A percentile compares a stretch with the other conserved stretches of the same genome.
phyloP scores from a whole-genome alignment of 2,888 invertebrate genomes.

The Rhaphigaster nebulosa region DNA sequence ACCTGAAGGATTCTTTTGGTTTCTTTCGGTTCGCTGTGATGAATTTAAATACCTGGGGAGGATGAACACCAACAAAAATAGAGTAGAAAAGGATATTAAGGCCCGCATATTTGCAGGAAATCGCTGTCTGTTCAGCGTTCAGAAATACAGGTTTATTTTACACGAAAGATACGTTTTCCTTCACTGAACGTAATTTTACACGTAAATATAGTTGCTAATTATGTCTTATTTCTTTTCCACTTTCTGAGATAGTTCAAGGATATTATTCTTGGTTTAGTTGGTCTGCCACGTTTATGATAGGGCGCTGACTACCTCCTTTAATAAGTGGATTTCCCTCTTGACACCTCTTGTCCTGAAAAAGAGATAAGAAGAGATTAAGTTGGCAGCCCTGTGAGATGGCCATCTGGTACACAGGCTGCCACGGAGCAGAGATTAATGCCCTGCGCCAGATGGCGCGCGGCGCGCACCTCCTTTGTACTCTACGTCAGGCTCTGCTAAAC shows the following conservation, averaged over 20 bases:
- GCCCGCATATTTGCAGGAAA: too few relatives aligned
- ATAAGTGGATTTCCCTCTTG: background rate
- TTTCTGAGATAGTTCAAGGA: background rate
- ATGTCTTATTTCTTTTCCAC: too few relatives aligned
- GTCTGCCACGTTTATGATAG: background rate
- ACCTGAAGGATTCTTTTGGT: too few relatives aligned
- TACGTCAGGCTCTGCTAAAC: slow-evolving; percentile 15
- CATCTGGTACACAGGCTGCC: slow-evolving; percentile 8
- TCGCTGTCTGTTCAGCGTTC: too few relatives aligned
- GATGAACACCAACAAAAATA: too few relatives aligned
- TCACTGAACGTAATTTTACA: too few relatives aligned
- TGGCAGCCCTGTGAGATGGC: background rate
- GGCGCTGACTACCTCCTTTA: background rate
- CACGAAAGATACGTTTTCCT: too few relatives aligned
- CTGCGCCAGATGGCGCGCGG: background rate
- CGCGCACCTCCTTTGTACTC: background rate
- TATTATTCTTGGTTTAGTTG: background rate
- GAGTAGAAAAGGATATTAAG: too few relatives aligned
- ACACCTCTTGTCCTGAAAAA: background rate
- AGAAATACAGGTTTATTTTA: too few relatives aligned
- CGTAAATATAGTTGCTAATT: too few relatives aligned
- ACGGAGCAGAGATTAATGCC: slow-evolving; percentile 7
- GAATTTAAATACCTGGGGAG: too few relatives aligned
- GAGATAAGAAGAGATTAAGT: slow-evolving; percentile 1
- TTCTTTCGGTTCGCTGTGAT: too few relatives aligned